Percentiles rank a stretch among this genome's conserved stretches.
Conservation (phyloP, 2,113 vertebrate species). For the Leptodactylus fuscus region DNA sequence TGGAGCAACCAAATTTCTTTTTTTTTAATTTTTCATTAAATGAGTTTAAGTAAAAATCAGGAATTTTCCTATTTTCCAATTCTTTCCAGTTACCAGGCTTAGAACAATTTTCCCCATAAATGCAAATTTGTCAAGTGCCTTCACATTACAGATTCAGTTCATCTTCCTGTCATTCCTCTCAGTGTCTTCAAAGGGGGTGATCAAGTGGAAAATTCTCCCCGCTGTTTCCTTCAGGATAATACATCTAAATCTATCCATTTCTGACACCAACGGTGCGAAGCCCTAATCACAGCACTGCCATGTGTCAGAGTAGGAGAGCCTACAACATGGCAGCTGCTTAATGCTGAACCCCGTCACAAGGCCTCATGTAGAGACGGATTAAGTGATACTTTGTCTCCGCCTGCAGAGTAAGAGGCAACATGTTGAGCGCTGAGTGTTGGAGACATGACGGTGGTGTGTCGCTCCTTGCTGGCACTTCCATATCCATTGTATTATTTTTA, state of each 20-base stretch:
- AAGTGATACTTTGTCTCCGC: background rate
- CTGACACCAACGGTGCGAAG: background rate
- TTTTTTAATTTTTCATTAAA: no score
- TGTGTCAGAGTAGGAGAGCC: background rate
- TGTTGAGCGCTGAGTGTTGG: background rate
- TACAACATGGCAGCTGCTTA: background rate
- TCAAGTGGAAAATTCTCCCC: slow-evolving; percentile 41
- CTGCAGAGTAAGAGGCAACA: no score
- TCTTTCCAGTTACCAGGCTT: background rate
- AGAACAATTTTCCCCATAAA: background rate
- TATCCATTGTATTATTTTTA: background rate
- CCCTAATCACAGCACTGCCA: slow-evolving; percentile 17
- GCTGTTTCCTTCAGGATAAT: background rate
- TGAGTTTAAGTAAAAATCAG: background rate
- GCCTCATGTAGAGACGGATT: background rate
- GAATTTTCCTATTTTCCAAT: background rate
- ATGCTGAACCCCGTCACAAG: background rate
- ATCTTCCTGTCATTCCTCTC: slow-evolving; percentile 5
- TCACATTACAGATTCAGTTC: background rate
- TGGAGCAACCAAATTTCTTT: no score
- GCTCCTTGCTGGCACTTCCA: background rate
- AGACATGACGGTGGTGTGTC: background rate
- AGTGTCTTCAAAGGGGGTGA: background rate
- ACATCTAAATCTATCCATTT: background rate
- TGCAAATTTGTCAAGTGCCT: background rate